Percentiles rank a stretch among this genome's conserved stretches.
Conservation (phyloP, 2,888 invertebrate genomes). For the Megaustenia siamemsis region DNA sequence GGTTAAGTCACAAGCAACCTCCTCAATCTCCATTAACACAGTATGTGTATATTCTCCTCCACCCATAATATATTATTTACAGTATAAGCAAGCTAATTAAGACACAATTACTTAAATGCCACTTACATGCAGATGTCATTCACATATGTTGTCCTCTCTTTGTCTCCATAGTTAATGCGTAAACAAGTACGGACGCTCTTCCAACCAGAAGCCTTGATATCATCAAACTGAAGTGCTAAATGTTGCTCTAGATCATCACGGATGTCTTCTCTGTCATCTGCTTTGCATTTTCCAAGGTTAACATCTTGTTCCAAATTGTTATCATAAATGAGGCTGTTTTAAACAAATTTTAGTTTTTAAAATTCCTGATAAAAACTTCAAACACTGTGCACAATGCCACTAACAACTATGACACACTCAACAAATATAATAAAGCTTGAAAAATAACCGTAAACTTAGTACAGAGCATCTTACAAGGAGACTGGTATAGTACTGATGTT, state of each 20-base stretch:
- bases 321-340: conserved; percentile 20
- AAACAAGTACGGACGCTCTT: conserved; percentile 26
- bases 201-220: conserved; percentile 11
- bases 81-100: too few species aligned
- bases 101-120: not conserved
- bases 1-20: too few species aligned
- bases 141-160: conserved; percentile 13
- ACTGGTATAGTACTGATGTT: too few species aligned
- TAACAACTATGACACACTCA: too few species aligned
- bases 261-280: conserved; percentile 31
- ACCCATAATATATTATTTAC: too few species aligned
- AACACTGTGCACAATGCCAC: too few species aligned
- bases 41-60: too few species aligned
- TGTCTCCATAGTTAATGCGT: conserved; percentile 17
- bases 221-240: not conserved
- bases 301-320: not conserved
- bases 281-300: conserved; percentile 14
- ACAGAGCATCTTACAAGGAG: too few species aligned
- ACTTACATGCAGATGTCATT: conserved; percentile 36
- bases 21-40: too few species aligned
- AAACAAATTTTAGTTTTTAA: not conserved
- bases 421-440: too few species aligned
- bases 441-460: too few species aligned
- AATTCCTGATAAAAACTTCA: too few species aligned
- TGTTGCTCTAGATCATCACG: conserved; percentile 27